Conservation (phyloP, 2,888 invertebrate species). For the Bellardia bayeri region DNA sequence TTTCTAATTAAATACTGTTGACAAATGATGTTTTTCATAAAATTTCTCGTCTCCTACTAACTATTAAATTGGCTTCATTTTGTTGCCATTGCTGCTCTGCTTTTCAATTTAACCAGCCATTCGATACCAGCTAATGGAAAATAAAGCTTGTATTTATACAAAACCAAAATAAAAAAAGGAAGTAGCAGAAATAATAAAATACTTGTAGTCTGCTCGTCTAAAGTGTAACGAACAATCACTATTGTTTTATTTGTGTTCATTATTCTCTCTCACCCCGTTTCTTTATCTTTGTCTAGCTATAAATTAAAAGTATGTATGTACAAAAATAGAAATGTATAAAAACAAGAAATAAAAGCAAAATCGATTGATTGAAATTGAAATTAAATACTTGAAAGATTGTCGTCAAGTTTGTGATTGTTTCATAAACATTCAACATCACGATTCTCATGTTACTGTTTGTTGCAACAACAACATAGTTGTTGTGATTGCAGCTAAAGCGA, state of each 20-base stretch:
- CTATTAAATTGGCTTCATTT: conserved; percentile 65
- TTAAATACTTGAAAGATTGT: conserved; percentile 69
- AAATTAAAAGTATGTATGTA: conserved; percentile 47
- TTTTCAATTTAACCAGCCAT: conserved; percentile 25
- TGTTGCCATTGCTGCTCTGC: neutral
- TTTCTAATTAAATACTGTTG: conserved; percentile 62
- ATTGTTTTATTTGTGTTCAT: conserved; percentile 18
- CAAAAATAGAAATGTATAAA: conserved; percentile 1
- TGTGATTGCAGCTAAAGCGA: neutral
- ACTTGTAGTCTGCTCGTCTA: conserved; percentile 14
- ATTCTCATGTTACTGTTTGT: conserved; percentile 56
- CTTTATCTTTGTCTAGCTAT: conserved; percentile 26
- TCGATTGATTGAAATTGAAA: conserved; percentile 71
- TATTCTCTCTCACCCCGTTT: neutral
- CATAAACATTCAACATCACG: conserved; percentile 56
- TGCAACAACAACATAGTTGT: neutral
- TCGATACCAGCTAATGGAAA: conserved; percentile 33
- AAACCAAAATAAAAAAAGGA: conserved; percentile 1
- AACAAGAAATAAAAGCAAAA: conserved; percentile 23
- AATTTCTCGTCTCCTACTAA: conserved; percentile 22
- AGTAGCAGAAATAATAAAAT: conserved; percentile 37
- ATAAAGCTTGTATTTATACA: neutral
- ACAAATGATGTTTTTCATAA: conserved; percentile 51
- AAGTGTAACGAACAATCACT: conserved; percentile 54
- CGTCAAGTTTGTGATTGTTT: conserved; percentile 67